A percentile compares a stretch with the other conserved stretches of the same genome.
Conservation (phyloP, 1,140 invertebrate genomes). For the Lasioglossum albipes region DNA sequence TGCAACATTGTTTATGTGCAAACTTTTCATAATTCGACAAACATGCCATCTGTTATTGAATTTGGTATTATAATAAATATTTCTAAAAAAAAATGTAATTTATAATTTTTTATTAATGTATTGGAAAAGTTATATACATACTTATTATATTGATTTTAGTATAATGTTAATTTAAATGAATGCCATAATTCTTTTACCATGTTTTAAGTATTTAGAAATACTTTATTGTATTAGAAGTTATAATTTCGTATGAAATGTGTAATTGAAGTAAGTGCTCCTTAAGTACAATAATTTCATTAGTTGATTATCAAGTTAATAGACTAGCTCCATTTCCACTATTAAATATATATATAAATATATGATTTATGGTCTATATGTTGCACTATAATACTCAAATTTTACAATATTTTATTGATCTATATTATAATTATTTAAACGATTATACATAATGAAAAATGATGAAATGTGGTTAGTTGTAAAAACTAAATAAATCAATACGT, state of each 20-base stretch:
- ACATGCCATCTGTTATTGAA: constrained; percentile 44
- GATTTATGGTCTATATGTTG: constrained; percentile 4
- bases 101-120: constrained; percentile 26
- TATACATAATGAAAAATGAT: neutral
- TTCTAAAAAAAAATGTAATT: constrained; percentile 31
- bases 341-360: constrained; percentile 10
- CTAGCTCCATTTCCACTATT: constrained; percentile 1
- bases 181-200: neutral
- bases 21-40: constrained; percentile 45
- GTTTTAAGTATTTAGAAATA: constrained; percentile 7
- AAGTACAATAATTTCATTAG: neutral
- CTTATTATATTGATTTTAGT: constrained; percentile 6
- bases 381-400: constrained; percentile 30
- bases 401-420: constrained; percentile 1
- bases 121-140: constrained; percentile 31
- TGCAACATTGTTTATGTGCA: constrained; percentile 6
- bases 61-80: constrained; percentile 52
- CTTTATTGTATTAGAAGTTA: constrained; percentile 11
- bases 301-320: constrained; percentile 12
- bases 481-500: neutral
- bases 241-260: constrained; percentile 22
- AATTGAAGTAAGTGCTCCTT: constrained; percentile 15
- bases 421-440: neutral
- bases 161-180: constrained; percentile 8
- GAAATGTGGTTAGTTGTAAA: neutral